Evolutionary conservation across 2,113 vertebrate species (phyloP).

Genomic region (Lichenostomus cassidix): DNA sequence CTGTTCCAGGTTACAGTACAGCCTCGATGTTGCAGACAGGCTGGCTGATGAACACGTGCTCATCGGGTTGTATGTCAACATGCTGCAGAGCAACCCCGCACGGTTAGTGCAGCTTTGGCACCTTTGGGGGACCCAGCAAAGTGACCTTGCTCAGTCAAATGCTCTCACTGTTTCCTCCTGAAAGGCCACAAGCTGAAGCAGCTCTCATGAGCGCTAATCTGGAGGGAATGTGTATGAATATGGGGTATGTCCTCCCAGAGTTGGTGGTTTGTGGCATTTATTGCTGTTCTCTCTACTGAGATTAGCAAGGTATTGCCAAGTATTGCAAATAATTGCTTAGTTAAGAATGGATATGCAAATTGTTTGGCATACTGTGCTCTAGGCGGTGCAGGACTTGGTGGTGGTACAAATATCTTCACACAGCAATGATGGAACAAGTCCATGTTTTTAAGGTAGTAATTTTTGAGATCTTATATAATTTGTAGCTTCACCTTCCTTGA

Average conservation of each 20-base stretch:
- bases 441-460: neutral
- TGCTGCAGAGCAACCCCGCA: constrained; percentile 90
- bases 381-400: neutral
- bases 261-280: neutral
- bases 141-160: neutral
- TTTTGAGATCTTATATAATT: neutral
- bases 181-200: neutral
- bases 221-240: neutral
- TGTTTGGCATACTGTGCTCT: neutral
- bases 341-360: neutral
- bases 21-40: constrained; percentile 96
- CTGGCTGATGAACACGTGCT: constrained; percentile 98
- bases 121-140: constrained; percentile 37
- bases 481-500: neutral
- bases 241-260: neutral
- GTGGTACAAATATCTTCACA: neutral
- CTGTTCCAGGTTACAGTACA: constrained; percentile 93
- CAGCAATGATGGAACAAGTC: neutral
- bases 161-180: neutral
- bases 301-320: neutral
- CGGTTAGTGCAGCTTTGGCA: constrained; percentile 91
- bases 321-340: neutral
- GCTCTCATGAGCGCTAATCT: neutral
- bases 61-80: constrained; percentile 96
- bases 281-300: neutral